Evolutionary conservation across 2,113 vertebrate genomes (phyloP), one percentile per base, ranked within the genome.

Genomic region (Eclectus roratus): DNA sequence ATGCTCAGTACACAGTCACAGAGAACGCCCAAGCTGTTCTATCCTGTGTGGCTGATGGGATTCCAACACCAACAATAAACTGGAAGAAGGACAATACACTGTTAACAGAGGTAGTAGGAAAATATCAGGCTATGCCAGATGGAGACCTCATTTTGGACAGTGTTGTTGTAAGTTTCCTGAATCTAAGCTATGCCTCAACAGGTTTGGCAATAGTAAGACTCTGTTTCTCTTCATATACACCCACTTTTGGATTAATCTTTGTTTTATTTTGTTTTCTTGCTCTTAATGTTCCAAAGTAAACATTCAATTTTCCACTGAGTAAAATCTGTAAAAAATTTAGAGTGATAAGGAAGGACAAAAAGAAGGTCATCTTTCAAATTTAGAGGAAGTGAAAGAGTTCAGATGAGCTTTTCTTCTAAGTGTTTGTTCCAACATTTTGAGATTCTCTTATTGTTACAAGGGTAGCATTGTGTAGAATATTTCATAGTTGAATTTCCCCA

Each of bases 141-240:
- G 99, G 99, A 96, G 98, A 99, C 88, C 98, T 99, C 71, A 71
- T 99, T 79, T 97, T 99, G 89, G 98, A 99, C 93, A 98, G 96
- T 9, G 98, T 97, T 91, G 97, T 98, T 98, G 99, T 99, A 97
- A 98, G 97, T 95, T 91, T 76, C 52, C 66, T 61, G 41, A 72
- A 46, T 84, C 41, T 74, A 78, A 80, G 17, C 50, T 60, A 11
- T 43, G n/a, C 65, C 24, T 82, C 71, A 37, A 56, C 27, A 50
- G 24, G 3, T 43, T 89, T 77, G 64, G n/a, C 52, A 47, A 29
- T 85, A 73, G 28, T 61, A 88, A 82, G 43, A 61, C 35, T 9
- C 25, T 33, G 13, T 24, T 91, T 55, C 37, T 63, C 52, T 77
- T 71, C 0, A 1, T 58, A 71, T 76, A 61, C 41, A 80, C 12